phyloP scores from a whole-genome alignment of 2,797 vertebrate genomes.

The Knipowitschia caucasica region DNA sequence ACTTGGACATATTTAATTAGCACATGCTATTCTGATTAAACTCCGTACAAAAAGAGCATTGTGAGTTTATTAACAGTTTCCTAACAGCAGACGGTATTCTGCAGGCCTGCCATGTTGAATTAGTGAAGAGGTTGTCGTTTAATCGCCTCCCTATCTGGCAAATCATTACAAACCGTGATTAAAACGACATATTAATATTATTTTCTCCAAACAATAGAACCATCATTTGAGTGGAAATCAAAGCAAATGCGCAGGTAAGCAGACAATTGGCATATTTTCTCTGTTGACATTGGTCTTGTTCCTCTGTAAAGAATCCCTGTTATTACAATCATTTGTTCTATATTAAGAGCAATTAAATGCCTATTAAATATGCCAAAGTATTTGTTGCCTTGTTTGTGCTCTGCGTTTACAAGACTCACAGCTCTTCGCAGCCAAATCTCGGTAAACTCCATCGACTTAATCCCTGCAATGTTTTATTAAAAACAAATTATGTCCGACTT shows the following conservation, averaged over 20 bases:
- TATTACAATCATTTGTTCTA: conserved; percentile 68
- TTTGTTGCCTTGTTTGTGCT: conserved; percentile 71
- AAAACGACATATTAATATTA: conserved; percentile 78
- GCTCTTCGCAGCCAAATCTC: conserved; percentile 71
- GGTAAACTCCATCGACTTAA: conserved; percentile 75
- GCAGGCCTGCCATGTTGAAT: conserved; percentile 96
- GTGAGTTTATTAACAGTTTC: conserved; percentile 99
- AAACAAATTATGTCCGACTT: conserved; percentile 78
- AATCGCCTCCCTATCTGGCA: conserved; percentile 89
- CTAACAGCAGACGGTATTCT: conserved; percentile 96
- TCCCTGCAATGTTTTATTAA: conserved; percentile 78
- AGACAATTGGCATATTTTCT: conserved; percentile 42
- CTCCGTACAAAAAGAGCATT: conserved; percentile 98
- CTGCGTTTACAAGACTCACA: conserved; percentile 55
- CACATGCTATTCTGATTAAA: conserved; percentile 97
- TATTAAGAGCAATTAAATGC: conserved; percentile 77
- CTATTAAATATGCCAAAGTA: conserved; percentile 68
- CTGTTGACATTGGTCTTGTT: conserved; percentile 51
- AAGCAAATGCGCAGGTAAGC: conserved; percentile 64
- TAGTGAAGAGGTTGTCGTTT: conserved; percentile 91
- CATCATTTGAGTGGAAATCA: conserved; percentile 51
- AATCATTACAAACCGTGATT: conserved; percentile 80
- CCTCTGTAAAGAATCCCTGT: conserved; percentile 51
- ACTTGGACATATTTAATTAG: conserved; percentile 93
- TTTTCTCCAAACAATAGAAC: conserved; percentile 60